These are phyloP conservation scores for Maniola jurtina DNA, from an alignment of 1,140 invertebrate species.

Conservation along the genomic window DNA sequence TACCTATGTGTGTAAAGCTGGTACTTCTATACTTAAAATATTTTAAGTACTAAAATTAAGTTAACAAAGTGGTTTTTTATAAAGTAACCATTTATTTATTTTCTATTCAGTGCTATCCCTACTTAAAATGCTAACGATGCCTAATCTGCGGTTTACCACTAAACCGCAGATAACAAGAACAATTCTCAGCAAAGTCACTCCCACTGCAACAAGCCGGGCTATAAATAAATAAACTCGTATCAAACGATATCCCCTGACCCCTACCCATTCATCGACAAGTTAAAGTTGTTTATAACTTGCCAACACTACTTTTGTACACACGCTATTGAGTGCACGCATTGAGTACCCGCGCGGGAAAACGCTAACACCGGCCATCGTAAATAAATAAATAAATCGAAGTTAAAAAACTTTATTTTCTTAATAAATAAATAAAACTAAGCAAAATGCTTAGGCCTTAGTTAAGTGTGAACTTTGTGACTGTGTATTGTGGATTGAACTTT, in stretches of 20 bases:
- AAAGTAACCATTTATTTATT: too few relatives aligned
- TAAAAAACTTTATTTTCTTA: neutral
- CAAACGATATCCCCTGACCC: conserved; percentile 1
- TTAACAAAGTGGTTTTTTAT: too few relatives aligned
- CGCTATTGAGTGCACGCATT: conserved; percentile 18
- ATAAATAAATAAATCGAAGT: conserved; percentile 1
- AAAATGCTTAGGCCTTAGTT: conserved; percentile 23
- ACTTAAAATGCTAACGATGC: neutral
- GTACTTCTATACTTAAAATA: too few relatives aligned
- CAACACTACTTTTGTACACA: conserved; percentile 32
- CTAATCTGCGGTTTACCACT: neutral
- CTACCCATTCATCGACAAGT: conserved; percentile 10
- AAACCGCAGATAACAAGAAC: neutral
- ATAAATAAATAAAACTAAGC: conserved; percentile 16
- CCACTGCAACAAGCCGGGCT: neutral
- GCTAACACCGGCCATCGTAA: conserved; percentile 15
- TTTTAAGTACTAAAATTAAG: too few relatives aligned
- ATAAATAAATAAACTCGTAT: neutral
- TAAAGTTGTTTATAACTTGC: neutral
- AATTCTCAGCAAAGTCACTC: neutral
- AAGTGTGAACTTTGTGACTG: conserved; percentile 10
- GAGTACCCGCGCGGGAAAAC: conserved; percentile 19
- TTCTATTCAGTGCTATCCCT: too few relatives aligned
- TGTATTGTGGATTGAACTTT: conserved; percentile 11
- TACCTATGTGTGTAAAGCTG: too few relatives aligned